Base-by-base conservation (phyloP, 2,797 vertebrate genomes). In the Coracias cyanogaster region DNA sequence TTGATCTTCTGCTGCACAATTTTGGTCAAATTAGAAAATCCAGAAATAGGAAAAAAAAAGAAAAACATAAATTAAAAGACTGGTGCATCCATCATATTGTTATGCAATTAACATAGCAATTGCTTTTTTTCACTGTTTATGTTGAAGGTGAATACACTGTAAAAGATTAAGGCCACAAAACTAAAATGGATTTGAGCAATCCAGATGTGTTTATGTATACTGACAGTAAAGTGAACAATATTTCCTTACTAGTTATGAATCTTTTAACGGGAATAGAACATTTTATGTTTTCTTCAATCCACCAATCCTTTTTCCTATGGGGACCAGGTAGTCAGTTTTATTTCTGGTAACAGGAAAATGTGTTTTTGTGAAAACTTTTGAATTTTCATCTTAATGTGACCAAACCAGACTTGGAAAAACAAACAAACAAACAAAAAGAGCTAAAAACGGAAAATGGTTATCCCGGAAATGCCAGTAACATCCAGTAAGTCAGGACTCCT, bases 91-190 rank as follows among this genome's bases (percentile, higher is more conserved):
- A 57, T 64, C 21, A n/a, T 10, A 48, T n/a, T n/a, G n/a, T n/a
- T n/a, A n/a, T n/a, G n/a, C n/a, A 24, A 28, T 37, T 57, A 45
- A 45, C 22, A 33, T 4, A 64, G 15, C 20, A 28, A 6, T 82
- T 48, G 10, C 2, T 54, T 67, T 51, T 81, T 62, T 52, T 16
- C 0, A 0, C 29, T 43, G 21, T 77, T 93, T 45, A 11, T 84
- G 28, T 17, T 31, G 20, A 67, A 93, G 26, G 51, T 39, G 9
- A 93, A 94, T 73, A 82, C 96, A 95, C 8, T 62, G 14, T 55
- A 55, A 65, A 84, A 73, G 33, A 66, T n/a, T 74, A 67, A 88
- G 18, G 21, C 31, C 65, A 81, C 15, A 48, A 86, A 94, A 83
- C 17, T 61, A 61, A 83, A 83, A 87, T 58, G 28, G 5, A 82